Base-by-base conservation (phyloP, 2,797 vertebrate genomes). In the Bryconaethiops microstoma region DNA sequence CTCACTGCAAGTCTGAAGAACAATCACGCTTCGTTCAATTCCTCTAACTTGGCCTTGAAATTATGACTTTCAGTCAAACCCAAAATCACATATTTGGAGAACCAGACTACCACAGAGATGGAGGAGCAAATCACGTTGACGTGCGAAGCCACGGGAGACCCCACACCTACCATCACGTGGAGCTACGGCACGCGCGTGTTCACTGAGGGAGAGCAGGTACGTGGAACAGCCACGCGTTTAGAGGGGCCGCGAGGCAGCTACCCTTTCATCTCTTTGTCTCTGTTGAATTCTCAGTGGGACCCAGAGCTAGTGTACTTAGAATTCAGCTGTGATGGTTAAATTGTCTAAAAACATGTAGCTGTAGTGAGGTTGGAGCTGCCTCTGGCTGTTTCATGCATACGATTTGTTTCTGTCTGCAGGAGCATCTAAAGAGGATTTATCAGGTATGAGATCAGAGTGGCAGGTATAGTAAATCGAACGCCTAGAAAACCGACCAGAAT, bases 161-260 rank as follows among this genome's bases (percentile, higher is more conserved):
- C 98, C 14, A 98, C 97, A 77, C 98, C 98, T 79, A 95, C 95
- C 83, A 99, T 99, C 89, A 96, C 90, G 72, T 99, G 98, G 98
- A 97, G 96, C 85, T 96, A 94, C 0, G 95, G 95, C 25, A 93
- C 91, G 0, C 88, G 89, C 0, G 94, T 97, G 88, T 99, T 98
- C 94, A 95, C 93, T 73, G 97, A 93, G 16, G 97, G 97, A 91
- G 98, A 99, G 85, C 97, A 99, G 98, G 98, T 98, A 96, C 85
- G 35, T 81, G 35, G 25, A 57, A 76, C 62, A 8, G 7, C 57
- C 45, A 21, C 40, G 5, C 3, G 40, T 19, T 68, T 25, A 68
- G 4, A 68, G 35, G 35, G 63, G 67, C 19, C 10, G 4, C 52
- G 35, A 7, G 16, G 45, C 25, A 14, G 12, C 40, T 62, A 25